These are phyloP conservation scores for Cotesia typhae DNA, from an alignment of 1,140 invertebrate species.

Conservation along the genomic window DNA sequence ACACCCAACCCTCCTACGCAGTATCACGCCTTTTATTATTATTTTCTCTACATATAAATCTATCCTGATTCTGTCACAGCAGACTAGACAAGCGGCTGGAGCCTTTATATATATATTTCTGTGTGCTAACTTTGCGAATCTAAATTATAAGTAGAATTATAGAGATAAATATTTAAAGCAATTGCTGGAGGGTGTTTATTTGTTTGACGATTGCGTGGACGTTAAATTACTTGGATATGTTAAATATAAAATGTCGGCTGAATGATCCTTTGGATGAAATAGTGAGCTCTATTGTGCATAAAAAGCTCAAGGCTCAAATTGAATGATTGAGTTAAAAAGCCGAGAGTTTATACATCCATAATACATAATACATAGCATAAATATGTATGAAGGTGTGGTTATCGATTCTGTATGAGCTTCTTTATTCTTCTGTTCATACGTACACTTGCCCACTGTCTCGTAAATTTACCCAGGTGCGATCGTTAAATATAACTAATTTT, in stretches of 20 bases:
- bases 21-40: background rate
- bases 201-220: too few relatives aligned
- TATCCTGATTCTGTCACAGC: too few relatives aligned
- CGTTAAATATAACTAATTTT: background rate
- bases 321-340: constrained; percentile 1
- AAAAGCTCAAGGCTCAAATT: background rate
- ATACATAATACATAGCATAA: constrained; percentile 12
- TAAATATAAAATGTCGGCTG: constrained; percentile 5
- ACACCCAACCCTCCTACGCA: background rate
- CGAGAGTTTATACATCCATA: background rate
- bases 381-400: constrained; percentile 35
- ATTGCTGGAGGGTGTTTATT: too few relatives aligned
- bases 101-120: too few relatives aligned
- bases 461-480: constrained; percentile 16
- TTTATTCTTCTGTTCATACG: background rate
- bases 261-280: constrained; percentile 22
- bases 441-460: constrained; percentile 16
- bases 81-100: too few relatives aligned
- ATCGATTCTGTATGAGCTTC: constrained; percentile 19
- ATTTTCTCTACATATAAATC: too few relatives aligned
- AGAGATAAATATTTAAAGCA: too few relatives aligned
- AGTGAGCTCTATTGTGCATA: background rate
- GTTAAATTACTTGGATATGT: background rate
- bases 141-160: too few relatives aligned
- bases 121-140: too few relatives aligned